Conservation (phyloP, 2,113 vertebrate genomes). For the Pachyramphus minor region DNA sequence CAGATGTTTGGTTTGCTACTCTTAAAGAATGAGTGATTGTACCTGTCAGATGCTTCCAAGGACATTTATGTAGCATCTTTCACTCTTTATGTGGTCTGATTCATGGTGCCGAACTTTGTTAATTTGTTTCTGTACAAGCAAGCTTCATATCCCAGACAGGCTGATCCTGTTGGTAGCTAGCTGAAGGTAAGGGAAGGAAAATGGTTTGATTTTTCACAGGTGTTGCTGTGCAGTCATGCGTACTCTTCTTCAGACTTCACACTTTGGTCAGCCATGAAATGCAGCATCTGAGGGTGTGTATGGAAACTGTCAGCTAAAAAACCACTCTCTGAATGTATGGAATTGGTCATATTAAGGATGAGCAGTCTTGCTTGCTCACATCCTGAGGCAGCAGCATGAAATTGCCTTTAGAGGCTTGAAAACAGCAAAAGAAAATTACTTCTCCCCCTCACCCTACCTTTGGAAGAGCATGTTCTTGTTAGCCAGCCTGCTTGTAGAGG, state of each 20-base stretch:
- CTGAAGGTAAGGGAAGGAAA: background rate
- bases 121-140: background rate
- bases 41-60: background rate
- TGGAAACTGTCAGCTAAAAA: background rate
- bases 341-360: background rate
- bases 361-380: background rate
- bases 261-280: background rate
- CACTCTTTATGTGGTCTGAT: background rate
- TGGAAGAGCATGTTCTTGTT: background rate
- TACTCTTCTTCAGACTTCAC: background rate
- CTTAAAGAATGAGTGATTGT: background rate
- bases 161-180: background rate
- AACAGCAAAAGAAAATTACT: background rate
- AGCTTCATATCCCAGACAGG: background rate
- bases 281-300: background rate
- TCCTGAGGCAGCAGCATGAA: background rate
- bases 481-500: background rate
- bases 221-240: background rate
- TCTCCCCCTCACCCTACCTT: background rate
- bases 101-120: background rate
- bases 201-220: background rate
- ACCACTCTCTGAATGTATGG: background rate
- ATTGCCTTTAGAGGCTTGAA: constrained; percentile 9
- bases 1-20: background rate
- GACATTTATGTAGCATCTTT: background rate